A percentile compares a stretch with the other conserved stretches of the same genome.
Conservation (phyloP, 2,113 vertebrate genomes). For the Charadrius vociferus region DNA sequence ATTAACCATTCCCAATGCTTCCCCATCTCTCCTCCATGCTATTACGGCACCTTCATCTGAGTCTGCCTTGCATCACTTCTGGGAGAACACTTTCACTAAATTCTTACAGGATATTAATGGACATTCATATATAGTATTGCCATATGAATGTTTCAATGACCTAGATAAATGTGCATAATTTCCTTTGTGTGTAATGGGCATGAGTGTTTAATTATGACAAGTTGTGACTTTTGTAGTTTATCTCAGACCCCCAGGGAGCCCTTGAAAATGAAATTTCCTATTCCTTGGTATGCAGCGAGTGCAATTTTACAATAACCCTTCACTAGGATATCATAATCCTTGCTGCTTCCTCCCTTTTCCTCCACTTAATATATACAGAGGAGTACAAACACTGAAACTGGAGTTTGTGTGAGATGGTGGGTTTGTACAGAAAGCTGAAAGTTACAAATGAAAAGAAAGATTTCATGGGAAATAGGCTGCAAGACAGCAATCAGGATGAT, state of each 20-base stretch:
- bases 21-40: not conserved
- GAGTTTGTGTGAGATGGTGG: not conserved
- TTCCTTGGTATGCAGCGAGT: conserved; percentile 34
- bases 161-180: conserved; percentile 70
- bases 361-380: not conserved
- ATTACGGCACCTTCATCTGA: not conserved
- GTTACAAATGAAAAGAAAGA: not conserved
- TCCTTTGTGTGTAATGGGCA: conserved; percentile 64
- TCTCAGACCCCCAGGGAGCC: conserved; percentile 38
- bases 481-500: conserved; percentile 24
- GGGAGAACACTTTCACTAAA: conserved; percentile 35
- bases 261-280: conserved; percentile 71
- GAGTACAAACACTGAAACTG: not conserved
- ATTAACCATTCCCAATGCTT: not conserved
- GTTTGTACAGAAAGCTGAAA: conserved; percentile 22
- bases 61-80: not conserved
- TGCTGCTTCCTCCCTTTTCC: conserved; percentile 18
- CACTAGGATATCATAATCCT: conserved; percentile 47
- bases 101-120: conserved; percentile 62
- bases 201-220: conserved; percentile 74
- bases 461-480: conserved; percentile 19
- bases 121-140: conserved; percentile 30
- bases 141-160: conserved; percentile 48
- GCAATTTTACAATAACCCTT: conserved; percentile 42
- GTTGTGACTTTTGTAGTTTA: conserved; percentile 70